phyloP scores from a whole-genome alignment of 2,888 invertebrate species.

The Gasteruption jaculator region DNA sequence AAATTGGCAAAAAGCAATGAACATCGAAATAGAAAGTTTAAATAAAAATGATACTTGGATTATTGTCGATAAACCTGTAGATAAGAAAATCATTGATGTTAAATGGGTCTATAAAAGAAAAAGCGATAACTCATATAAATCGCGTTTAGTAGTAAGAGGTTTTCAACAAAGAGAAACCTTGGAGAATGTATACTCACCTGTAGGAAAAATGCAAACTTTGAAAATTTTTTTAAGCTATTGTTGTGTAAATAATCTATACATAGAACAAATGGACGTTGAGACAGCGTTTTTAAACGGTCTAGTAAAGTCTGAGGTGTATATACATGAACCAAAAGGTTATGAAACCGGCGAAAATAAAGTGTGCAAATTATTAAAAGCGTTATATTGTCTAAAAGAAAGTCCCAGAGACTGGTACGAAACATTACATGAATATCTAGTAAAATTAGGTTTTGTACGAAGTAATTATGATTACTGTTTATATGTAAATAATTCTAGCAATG shows the following conservation, averaged over 20 bases:
- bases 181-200: constrained; percentile 19
- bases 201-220: constrained; percentile 18
- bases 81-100: constrained; percentile 16
- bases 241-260: constrained; percentile 12
- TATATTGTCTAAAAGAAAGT: too few species aligned
- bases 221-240: constrained; percentile 16
- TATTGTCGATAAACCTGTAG: constrained; percentile 12
- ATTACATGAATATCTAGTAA: too few species aligned
- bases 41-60: constrained; percentile 22
- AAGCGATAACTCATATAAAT: constrained; percentile 17
- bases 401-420: too few species aligned
- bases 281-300: too few species aligned
- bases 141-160: constrained; percentile 20
- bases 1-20: constrained; percentile 22
- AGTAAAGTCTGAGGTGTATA: too few species aligned
- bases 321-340: too few species aligned
- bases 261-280: too few species aligned
- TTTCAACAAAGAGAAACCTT: constrained; percentile 21
- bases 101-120: constrained; percentile 22
- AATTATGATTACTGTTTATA: too few species aligned
- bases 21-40: constrained; percentile 19
- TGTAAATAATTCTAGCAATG: too few species aligned
- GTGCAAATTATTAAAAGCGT: too few species aligned
- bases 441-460: too few species aligned
- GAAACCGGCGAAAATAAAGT: too few species aligned